phyloP scores from a whole-genome alignment of 1,140 invertebrate species.

The Helicoverpa armigera region DNA sequence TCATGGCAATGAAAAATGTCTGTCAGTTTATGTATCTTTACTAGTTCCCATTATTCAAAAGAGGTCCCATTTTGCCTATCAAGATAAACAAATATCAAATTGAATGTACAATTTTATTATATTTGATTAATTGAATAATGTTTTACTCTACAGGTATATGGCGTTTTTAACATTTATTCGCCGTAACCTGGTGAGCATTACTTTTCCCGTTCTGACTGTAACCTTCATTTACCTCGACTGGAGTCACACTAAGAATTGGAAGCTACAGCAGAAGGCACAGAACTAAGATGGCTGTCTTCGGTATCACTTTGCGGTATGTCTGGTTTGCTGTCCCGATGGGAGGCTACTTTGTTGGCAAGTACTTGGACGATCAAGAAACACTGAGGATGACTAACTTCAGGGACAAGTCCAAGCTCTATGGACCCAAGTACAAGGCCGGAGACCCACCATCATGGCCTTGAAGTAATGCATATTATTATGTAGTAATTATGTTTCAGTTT shows the following conservation, averaged over 20 bases:
- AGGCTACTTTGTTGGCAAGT: constrained; percentile 88
- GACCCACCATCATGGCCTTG: constrained; percentile 91
- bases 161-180: constrained; percentile 78
- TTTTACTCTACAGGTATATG: constrained; percentile 76
- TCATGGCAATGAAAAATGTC: too few relatives aligned
- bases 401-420: constrained; percentile 92
- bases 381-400: constrained; percentile 90
- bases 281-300: constrained; percentile 85
- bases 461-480: constrained; percentile 56
- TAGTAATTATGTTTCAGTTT: constrained; percentile 41
- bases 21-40: too few relatives aligned
- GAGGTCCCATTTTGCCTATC: too few relatives aligned
- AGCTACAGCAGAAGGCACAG: constrained; percentile 80
- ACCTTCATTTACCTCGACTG: constrained; percentile 90
- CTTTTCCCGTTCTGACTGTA: constrained; percentile 88
- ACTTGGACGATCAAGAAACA: constrained; percentile 89
- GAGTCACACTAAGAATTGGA: constrained; percentile 90
- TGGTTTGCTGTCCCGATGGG: constrained; percentile 84
- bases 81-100: too few relatives aligned
- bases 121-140: neutral
- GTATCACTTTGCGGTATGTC: constrained; percentile 82
- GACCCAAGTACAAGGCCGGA: constrained; percentile 88
- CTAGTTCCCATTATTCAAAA: too few relatives aligned
- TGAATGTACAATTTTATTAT: neutral
- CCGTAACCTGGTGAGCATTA: constrained; percentile 88